Evolutionary conservation across 1,140 invertebrate species (phyloP).

Genomic region (Periplaneta americana): DNA sequence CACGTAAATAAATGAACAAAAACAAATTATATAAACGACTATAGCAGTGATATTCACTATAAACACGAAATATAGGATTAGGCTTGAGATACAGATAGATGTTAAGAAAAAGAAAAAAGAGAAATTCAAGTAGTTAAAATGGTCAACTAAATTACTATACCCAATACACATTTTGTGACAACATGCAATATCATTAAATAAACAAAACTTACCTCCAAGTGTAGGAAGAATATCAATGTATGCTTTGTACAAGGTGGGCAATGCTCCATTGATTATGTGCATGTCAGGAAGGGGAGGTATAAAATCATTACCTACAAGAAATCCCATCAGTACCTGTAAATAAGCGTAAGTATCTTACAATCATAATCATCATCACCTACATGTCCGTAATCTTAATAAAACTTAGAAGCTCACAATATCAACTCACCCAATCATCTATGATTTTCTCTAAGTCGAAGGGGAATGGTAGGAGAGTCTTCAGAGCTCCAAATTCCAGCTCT

Average conservation of each 20-base stretch:
- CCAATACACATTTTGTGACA: no score
- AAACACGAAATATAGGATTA: no score
- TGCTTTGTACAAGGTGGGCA: constrained; percentile 79
- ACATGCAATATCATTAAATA: no score
- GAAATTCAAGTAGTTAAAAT: no score
- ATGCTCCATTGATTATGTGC: constrained; percentile 85
- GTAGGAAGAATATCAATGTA: constrained; percentile 84
- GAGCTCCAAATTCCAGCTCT: constrained; percentile 78
- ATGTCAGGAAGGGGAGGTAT: constrained; percentile 91
- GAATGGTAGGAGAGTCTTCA: constrained; percentile 68
- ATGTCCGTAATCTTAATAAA: no score
- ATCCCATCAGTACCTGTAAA: constrained; percentile 80
- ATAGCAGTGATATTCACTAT: no score
- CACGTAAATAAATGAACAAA: no score
- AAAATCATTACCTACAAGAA: constrained; percentile 96
- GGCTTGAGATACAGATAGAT: no score
- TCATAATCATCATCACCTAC: no score
- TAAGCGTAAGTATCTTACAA: neutral
- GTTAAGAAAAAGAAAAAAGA: no score
- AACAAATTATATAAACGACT: no score
- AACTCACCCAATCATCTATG: constrained; percentile 30
- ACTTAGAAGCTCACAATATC: neutral
- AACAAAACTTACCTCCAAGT: constrained; percentile 71
- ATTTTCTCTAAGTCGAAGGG: constrained; percentile 61
- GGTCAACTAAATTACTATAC: no score